Evolutionary conservation across 2,113 vertebrate species (phyloP).

Genomic region (Bos javanicus): DNA sequence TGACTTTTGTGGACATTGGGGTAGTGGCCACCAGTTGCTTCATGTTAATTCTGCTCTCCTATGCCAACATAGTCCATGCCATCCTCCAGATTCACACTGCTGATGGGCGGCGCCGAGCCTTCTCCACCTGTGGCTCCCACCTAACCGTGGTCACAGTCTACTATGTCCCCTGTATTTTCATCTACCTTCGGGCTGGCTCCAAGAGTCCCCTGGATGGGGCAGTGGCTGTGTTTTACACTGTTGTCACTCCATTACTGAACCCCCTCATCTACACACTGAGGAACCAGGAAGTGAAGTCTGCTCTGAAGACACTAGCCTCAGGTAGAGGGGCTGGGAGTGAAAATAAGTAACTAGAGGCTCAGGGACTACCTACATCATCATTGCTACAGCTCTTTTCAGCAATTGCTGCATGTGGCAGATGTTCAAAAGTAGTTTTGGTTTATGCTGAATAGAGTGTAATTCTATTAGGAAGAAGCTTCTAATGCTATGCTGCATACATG

Average conservation of each 20-base stretch:
- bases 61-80: conserved; percentile 59
- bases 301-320: conserved; percentile 43
- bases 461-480: neutral
- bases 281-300: conserved; percentile 69
- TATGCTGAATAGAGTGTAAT: neutral
- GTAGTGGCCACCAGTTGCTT: conserved; percentile 66
- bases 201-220: conserved; percentile 36
- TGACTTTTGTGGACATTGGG: conserved; percentile 59
- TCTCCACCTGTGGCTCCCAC: conserved; percentile 71
- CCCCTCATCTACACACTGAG: conserved; percentile 72
- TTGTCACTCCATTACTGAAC: conserved; percentile 68
- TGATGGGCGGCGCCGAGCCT: conserved; percentile 52
- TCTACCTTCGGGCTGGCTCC: conserved; percentile 38
- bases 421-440: neutral
- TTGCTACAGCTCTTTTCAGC: neutral
- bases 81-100: conserved; percentile 54
- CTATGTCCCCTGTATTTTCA: conserved; percentile 70
- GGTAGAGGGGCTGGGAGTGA: neutral
- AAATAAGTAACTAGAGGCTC: neutral
- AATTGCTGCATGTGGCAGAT: neutral
- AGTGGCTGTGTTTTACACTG: conserved; percentile 66
- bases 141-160: conserved; percentile 66
- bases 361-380: neutral
- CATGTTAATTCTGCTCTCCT: conserved; percentile 64
- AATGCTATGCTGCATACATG: neutral